Conservation (phyloP, 2,797 vertebrate genomes). For the Rhinophrynus dorsalis region DNA sequence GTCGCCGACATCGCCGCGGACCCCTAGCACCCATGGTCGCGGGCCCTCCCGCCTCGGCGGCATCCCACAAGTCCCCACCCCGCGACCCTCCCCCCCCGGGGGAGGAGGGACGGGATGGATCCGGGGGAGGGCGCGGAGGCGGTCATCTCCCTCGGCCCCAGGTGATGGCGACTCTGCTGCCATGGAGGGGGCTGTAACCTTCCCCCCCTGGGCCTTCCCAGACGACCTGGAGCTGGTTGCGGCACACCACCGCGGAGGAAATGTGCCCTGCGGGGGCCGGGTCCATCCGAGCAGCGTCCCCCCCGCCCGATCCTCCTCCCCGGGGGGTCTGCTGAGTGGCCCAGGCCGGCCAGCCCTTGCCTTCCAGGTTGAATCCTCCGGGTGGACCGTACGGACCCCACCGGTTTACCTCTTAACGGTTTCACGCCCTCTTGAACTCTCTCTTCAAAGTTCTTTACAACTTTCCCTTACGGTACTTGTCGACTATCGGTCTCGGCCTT, state of each 20-base stretch:
- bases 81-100: no score
- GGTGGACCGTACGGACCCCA: conserved; percentile 11
- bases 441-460: no score
- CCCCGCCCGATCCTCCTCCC: not conserved
- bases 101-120: not conserved
- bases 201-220: not conserved
- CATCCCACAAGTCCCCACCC: not conserved
- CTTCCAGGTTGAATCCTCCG: conserved; percentile 30
- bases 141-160: conserved; percentile 26
- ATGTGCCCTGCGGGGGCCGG: not conserved
- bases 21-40: conserved; percentile 25
- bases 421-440: no score
- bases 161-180: conserved; percentile 25
- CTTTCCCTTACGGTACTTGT: conserved; percentile 57
- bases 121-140: conserved; percentile 14
- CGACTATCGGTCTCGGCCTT: conserved; percentile 54
- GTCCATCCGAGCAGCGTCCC: not conserved
- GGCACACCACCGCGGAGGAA: not conserved
- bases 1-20: conserved; percentile 16
- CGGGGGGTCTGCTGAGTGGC: not conserved
- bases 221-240: not conserved
- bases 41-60: no score
- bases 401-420: no score
- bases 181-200: not conserved
- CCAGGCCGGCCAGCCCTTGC: conserved; percentile 39